Evolutionary conservation across 2,888 invertebrate species (phyloP).

Genomic region (Platycnemis pennipes): DNA sequence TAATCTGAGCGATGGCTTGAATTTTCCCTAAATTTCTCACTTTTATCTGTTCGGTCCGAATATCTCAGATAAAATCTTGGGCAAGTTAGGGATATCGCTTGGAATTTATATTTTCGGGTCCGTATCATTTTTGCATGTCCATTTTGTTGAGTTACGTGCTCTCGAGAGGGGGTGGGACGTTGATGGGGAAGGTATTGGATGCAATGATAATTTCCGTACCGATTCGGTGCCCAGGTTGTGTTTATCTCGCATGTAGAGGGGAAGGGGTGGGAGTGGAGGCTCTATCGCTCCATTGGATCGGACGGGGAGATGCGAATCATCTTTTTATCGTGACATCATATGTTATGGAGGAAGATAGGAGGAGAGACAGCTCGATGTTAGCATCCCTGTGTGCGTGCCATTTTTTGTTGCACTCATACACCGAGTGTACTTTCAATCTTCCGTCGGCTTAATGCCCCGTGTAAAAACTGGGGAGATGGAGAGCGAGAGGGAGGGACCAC

Average conservation of each 20-base stretch:
- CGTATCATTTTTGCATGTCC: background rate
- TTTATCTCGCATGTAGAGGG: background rate
- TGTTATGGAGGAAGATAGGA: constrained; percentile 9
- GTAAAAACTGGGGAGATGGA: constrained; percentile 31
- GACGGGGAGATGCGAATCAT: constrained; percentile 20
- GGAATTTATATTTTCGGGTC: background rate
- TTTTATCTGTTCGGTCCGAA: background rate
- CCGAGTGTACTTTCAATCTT: constrained; percentile 42
- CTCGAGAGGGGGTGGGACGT: background rate
- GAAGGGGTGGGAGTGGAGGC: background rate
- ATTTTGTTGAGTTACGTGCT: constrained; percentile 25
- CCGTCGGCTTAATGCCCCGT: constrained; percentile 48
- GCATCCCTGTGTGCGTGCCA: background rate
- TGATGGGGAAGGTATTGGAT: background rate
- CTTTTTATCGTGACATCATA: constrained; percentile 28
- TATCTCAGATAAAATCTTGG: background rate
- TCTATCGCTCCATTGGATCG: background rate
- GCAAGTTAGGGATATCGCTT: background rate
- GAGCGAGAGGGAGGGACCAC: background rate
- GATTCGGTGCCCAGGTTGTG: background rate
- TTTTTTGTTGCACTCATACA: constrained; percentile 30
- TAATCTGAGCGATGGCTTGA: background rate
- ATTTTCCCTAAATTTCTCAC: background rate
- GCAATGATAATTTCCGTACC: constrained; percentile 8
- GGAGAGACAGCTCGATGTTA: background rate